A percentile compares a stretch with the other conserved stretches of the same genome.
Evolutionary conservation across 2,888 invertebrate species (phyloP).

Genomic region (Athalia circularis): DNA sequence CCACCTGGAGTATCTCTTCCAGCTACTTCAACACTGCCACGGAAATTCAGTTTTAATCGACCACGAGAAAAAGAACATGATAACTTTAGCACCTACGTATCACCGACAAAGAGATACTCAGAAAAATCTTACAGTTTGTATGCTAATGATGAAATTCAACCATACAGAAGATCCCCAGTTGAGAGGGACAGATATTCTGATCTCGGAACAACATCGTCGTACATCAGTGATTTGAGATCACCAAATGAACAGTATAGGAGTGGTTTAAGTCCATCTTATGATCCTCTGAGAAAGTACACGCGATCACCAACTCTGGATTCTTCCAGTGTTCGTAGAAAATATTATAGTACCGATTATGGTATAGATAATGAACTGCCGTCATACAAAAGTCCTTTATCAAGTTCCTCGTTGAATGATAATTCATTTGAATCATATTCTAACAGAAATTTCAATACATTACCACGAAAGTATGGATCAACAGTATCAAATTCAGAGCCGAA

Average conservation of each 20-base stretch:
- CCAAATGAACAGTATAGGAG: slow-evolving; percentile 57
- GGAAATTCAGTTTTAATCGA: slow-evolving; percentile 72
- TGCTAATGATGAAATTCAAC: slow-evolving; percentile 57
- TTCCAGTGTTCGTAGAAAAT: slow-evolving; percentile 56
- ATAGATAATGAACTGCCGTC: slow-evolving; percentile 56
- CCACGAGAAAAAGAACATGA: slow-evolving; percentile 57
- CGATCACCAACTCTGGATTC: slow-evolving; percentile 63
- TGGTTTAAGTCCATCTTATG: slow-evolving; percentile 58
- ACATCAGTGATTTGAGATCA: slow-evolving; percentile 59
- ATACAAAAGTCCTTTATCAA: slow-evolving; percentile 56
- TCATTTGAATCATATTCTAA: slow-evolving; percentile 53
- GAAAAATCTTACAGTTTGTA: slow-evolving; percentile 63
- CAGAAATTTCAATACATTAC: slow-evolving; percentile 56
- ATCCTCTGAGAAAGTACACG: slow-evolving; percentile 64
- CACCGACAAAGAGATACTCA: slow-evolving; percentile 52
- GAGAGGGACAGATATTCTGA: slow-evolving; percentile 64
- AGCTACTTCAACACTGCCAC: slow-evolving; percentile 70
- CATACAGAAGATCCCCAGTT: slow-evolving; percentile 60
- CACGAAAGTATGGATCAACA: slow-evolving; percentile 65
- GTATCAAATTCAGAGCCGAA: slow-evolving; percentile 62
- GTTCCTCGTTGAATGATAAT: slow-evolving; percentile 52
- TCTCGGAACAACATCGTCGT: slow-evolving; percentile 52
- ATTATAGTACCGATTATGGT: slow-evolving; percentile 63
- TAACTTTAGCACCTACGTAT: slow-evolving; percentile 26
- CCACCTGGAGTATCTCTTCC: slow-evolving; percentile 60